Percentiles rank a stretch among this genome's conserved stretches.
These are phyloP conservation scores for Ptilorrhoa leucosticta DNA, from an alignment of 2,113 vertebrate genomes.

Conservation along the genomic window DNA sequence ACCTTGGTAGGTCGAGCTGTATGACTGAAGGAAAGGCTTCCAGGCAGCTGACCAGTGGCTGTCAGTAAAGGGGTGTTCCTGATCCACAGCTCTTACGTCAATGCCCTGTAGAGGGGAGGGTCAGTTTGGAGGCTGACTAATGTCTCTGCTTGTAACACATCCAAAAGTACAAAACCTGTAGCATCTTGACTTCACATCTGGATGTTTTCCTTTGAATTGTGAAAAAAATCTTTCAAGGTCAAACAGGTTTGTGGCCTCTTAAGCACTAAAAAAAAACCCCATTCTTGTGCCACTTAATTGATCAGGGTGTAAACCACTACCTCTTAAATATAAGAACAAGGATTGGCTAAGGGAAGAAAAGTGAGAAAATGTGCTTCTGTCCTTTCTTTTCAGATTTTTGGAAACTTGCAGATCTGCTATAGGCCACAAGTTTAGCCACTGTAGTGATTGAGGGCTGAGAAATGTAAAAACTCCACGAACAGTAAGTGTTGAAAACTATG, in stretches of 20 bases:
- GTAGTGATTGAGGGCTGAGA: neutral
- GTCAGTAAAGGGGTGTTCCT: neutral
- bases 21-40: neutral
- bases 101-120: neutral
- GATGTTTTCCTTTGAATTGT: neutral
- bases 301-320: neutral
- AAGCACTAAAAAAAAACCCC: accelerated
- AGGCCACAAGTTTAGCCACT: neutral
- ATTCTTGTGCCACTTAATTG: neutral
- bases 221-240: neutral
- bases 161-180: neutral
- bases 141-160: neutral
- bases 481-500: neutral
- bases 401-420: neutral
- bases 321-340: neutral
- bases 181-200: neutral
- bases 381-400: neutral
- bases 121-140: neutral
- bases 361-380: neutral
- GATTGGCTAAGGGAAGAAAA: neutral
- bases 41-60: neutral
- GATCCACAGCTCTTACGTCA: accelerated
- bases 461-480: neutral
- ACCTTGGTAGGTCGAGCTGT: neutral
- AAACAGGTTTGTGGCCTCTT: neutral